Evolutionary conservation across 2,113 vertebrate genomes (phyloP).

Genomic region (Bubo scandiacus): DNA sequence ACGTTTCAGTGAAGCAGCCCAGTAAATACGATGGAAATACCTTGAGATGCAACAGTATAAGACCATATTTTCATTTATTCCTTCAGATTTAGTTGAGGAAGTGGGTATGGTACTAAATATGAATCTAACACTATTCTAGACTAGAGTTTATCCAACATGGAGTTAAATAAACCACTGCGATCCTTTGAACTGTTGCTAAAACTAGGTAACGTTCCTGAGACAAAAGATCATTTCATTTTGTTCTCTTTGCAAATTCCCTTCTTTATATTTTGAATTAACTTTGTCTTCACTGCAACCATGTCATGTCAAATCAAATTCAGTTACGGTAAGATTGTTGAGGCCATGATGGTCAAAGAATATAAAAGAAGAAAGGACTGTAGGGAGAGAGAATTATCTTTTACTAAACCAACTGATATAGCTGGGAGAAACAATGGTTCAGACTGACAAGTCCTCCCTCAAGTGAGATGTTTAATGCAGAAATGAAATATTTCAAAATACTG

Average conservation of each 20-base stretch:
- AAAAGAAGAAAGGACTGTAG: background rate
- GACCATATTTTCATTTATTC: background rate
- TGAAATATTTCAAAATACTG: background rate
- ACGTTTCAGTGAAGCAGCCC: background rate
- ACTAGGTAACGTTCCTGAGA: background rate
- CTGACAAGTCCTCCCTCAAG: background rate
- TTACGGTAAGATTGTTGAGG: background rate
- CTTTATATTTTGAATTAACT: slow-evolving; percentile 2
- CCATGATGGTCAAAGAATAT: background rate
- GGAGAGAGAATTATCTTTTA: background rate
- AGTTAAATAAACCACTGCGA: background rate
- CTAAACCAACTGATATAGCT: background rate
- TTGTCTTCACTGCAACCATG: background rate
- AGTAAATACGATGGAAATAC: background rate
- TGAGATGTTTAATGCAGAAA: background rate
- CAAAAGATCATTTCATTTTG: background rate
- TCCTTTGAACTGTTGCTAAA: background rate
- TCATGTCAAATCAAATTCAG: slow-evolving; percentile 28
- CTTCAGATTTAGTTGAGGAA: background rate
- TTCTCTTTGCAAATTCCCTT: background rate
- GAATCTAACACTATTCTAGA: background rate
- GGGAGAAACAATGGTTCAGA: background rate
- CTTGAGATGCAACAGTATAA: background rate
- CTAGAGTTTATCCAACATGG: background rate
- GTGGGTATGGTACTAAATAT: background rate